These are phyloP conservation scores for Smutsia gigantea DNA, from an alignment of 2,797 vertebrate species.

Conservation along the genomic window DNA sequence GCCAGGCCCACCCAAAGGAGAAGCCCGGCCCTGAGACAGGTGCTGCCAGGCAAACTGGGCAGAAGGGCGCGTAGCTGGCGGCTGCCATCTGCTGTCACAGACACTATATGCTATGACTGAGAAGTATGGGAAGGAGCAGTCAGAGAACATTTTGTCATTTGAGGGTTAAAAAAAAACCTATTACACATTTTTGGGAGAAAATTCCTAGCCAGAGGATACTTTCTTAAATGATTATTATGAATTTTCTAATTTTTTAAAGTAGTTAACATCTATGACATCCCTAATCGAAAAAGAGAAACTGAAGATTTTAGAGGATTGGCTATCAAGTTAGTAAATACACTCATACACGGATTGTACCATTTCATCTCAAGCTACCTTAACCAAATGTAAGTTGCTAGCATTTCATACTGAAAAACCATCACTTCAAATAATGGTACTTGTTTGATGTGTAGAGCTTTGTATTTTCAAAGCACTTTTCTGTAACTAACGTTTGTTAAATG, in stretches of 20 bases:
- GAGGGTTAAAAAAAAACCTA: slow-evolving; percentile 62
- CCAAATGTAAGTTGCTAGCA: not conserved
- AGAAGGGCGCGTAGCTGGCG: slow-evolving; percentile 80
- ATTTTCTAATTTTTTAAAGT: not conserved
- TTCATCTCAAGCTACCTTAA: not conserved
- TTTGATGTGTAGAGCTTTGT: not conserved
- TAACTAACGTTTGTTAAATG: not conserved
- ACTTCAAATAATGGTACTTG: not conserved
- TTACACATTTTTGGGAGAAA: not conserved
- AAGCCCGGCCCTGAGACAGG: slow-evolving; percentile 76
- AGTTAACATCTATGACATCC: not conserved
- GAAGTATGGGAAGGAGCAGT: slow-evolving; percentile 73
- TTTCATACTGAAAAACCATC: not conserved
- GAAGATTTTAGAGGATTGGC: not conserved
- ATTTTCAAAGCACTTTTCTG: not conserved
- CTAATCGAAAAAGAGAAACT: not conserved
- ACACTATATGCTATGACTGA: slow-evolving; percentile 79
- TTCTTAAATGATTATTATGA: slow-evolving; percentile 24
- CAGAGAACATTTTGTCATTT: slow-evolving; percentile 77
- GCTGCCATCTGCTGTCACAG: slow-evolving; percentile 79
- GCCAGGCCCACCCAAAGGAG: slow-evolving; percentile 72
- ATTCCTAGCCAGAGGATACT: not conserved
- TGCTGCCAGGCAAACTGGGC: slow-evolving; percentile 84
- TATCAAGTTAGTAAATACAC: not conserved
- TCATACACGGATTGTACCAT: not conserved